Evolutionary conservation across 2,888 invertebrate species (phyloP).

Genomic region (Nemotelus pantherinus): DNA sequence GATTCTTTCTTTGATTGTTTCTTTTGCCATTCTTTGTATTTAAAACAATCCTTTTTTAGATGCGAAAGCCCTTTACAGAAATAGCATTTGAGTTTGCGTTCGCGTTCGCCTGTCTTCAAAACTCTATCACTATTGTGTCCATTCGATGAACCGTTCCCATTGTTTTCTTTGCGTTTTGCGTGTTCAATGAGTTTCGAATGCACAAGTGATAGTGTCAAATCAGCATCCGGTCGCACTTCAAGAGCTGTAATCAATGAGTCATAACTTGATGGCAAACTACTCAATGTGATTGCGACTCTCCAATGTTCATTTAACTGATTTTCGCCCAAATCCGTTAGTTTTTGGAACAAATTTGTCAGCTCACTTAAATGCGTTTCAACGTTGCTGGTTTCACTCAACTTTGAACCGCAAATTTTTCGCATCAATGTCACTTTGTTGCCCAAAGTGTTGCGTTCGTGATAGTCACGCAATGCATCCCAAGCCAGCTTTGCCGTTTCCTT

Average conservation of each 20-base stretch:
- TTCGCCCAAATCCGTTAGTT: constrained; percentile 8
- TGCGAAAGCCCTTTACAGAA: constrained; percentile 50
- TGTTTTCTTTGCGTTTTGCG: neutral
- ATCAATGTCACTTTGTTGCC: constrained; percentile 1
- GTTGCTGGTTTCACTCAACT: neutral
- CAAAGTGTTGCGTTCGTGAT: neutral
- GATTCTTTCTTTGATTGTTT: neutral
- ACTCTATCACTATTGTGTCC: too few species aligned
- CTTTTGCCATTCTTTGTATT: constrained; percentile 50
- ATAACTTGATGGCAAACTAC: constrained; percentile 20
- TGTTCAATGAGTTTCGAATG: constrained; percentile 22
- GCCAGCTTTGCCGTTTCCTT: neutral
- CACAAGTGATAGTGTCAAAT: neutral
- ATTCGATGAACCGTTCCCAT: neutral
- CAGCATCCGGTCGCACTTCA: neutral
- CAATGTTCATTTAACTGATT: neutral
- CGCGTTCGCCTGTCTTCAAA: too few species aligned
- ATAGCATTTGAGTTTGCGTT: constrained; percentile 43
- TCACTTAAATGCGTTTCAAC: neutral
- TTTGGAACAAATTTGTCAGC: constrained; percentile 15
- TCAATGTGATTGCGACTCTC: neutral
- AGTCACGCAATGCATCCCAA: neutral
- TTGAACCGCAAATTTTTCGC: neutral
- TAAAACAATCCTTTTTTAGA: constrained; percentile 48
- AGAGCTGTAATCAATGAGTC: constrained; percentile 15